Evolutionary conservation across 2,888 invertebrate genomes (phyloP), one percentile per base, ranked within the genome.

Genomic region (Drosophila antonietae): DNA sequence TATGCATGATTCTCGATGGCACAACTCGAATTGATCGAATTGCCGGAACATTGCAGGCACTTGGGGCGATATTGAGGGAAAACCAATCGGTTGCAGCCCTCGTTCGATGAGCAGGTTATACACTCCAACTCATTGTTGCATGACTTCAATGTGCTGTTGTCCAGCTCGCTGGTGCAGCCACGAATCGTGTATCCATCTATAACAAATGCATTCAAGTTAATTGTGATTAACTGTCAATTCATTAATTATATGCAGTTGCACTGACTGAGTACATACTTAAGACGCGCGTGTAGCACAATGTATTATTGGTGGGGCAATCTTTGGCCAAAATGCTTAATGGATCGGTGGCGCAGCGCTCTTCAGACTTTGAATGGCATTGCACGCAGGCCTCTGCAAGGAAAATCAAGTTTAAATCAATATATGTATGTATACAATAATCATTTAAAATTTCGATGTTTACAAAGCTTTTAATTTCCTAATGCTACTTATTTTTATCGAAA

Each of bases 121-220:
- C 92, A 92, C 41, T 89, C 89, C 86, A 91, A 72, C 70, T 91
- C 91, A 59, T 92, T 92, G 73, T 81, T 78, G 70, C 92, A 92
- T 2, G 62, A 8, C 2, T 28, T 23, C 9, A 71, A 66, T 2
- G 91, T 91, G 28, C 75, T 47, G 23, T 87, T 91, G 49, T 90
- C 85, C 77, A 92, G 76, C 4, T 92, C 91, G 20, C 61, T 72
- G 35, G 87, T 83, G 71, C 92, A 92, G 4, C 92, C 92, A 7
- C 92, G 90, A 23, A 92, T 84, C 7, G 92, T 92, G 37, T 70
- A 68, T 10, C 92, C 91, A 78, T 88, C 92, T 49, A n/a, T 28
- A 15, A 5, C 6, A 6, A 15, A 39, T 15, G 15, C 37, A 7
- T 39, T 39, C 37, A 39, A 15, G 2, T 6, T 1, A n/a, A n/a